Base-by-base conservation (phyloP, 2,888 invertebrate species). In the Electrophaes corylata region DNA sequence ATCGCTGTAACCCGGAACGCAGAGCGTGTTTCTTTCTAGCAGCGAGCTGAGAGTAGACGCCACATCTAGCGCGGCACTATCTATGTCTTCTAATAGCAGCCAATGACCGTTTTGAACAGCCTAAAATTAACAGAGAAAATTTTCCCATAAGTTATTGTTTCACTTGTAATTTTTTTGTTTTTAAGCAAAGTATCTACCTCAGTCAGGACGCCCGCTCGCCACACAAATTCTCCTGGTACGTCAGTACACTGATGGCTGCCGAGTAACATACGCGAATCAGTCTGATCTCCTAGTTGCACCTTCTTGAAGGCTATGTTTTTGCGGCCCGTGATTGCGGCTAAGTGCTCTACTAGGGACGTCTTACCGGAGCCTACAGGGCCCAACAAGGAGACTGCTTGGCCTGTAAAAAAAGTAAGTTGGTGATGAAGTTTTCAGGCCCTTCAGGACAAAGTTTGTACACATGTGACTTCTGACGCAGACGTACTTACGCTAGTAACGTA, bases 311-410 rank as follows among this genome's bases (percentile, higher is more conserved):
- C 88, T 14, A 75, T 62, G 0, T 84, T 83, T 69, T 88, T 86
- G 47, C 94, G 91, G 0, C 97, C 97, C 1, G 97, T 97, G 65
- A 95, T 88, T n/a, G 91, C 86, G 0, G 98, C 98, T 57, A 98
- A 88, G 82, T 97, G 95, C 76, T 98, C 97, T 8, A 98, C 95
- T 3, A 99, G 81, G 0, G 95, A 94, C 0, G 99, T 98, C 91
- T 99, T 99, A 0, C 99, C 99, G 69, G 96, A 96, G 0, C 99
- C 99, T 6, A 99, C 97, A 0, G 97, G 96, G 0, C 98, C 98
- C 82, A 95, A 93, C 0, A 98, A 86, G 62, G 95, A 95, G 41
- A 96, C 90, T 4, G 96, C 93, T 84, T 93, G 89, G n/a, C 92
- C 92, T 92, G 37, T 16, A 37, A 37, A 0, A 33, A n/a, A n/a